Conservation (phyloP, 2,113 vertebrate species). For the Loxodonta africana region DNA sequence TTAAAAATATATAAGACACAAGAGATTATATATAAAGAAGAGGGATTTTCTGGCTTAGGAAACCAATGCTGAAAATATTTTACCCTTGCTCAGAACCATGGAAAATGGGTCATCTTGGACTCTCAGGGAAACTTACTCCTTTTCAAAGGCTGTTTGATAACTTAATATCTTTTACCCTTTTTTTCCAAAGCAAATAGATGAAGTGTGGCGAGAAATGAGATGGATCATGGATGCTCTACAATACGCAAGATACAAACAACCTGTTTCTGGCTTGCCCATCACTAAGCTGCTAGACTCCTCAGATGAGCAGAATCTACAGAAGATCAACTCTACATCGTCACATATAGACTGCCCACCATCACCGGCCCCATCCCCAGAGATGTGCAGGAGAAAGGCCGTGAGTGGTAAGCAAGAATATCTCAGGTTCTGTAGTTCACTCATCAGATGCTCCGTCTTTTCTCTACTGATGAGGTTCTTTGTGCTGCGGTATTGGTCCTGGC, state of each 20-base stretch:
- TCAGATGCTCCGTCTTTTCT: background rate
- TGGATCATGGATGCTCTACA: slow-evolving; percentile 98
- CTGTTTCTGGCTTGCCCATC: slow-evolving; percentile 91
- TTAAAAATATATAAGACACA: background rate
- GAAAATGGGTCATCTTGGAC: slow-evolving; percentile 21
- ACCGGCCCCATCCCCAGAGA: slow-evolving; percentile 93
- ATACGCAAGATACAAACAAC: slow-evolving; percentile 96
- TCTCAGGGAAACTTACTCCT: background rate
- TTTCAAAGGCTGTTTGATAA: slow-evolving; percentile 35
- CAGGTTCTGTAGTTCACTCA: background rate
- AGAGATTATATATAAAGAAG: slow-evolving; percentile 41
- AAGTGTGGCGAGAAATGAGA: slow-evolving; percentile 95
- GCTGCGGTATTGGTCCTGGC: background rate
- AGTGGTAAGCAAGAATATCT: slow-evolving; percentile 89
- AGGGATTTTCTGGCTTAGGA: slow-evolving; percentile 36
- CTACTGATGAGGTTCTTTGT: background rate
- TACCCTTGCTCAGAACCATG: slow-evolving; percentile 15
- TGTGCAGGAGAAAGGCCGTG: slow-evolving; percentile 89
- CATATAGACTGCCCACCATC: slow-evolving; percentile 95
- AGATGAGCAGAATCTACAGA: slow-evolving; percentile 89
- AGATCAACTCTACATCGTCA: slow-evolving; percentile 96
- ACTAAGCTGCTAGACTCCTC: slow-evolving; percentile 91
- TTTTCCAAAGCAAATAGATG: slow-evolving; percentile 94
- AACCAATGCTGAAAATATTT: slow-evolving; percentile 29
- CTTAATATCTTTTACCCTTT: slow-evolving; percentile 60